Evolutionary conservation across 1,140 invertebrate species (phyloP).

Genomic region (Octopus bimaculoides): DNA sequence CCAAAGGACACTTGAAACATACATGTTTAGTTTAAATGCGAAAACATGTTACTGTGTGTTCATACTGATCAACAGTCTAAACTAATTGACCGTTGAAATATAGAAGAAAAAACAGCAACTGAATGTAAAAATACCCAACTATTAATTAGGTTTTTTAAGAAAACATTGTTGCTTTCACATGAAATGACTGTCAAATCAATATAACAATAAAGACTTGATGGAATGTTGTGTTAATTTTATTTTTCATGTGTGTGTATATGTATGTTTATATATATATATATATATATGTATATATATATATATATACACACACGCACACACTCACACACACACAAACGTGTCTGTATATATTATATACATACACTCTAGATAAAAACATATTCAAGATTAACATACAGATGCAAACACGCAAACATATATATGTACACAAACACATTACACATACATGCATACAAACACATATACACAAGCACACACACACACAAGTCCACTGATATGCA

Average conservation of each 20-base stretch:
- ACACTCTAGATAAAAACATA: background rate
- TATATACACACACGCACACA: background rate
- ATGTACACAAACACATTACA: background rate
- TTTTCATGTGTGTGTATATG: background rate
- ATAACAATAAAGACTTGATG: too few species aligned
- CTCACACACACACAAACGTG: background rate
- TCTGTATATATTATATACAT: background rate
- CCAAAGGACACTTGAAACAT: too few species aligned
- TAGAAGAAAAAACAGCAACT: too few species aligned
- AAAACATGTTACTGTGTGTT: too few species aligned
- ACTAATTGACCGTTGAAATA: too few species aligned
- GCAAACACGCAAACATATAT: background rate
- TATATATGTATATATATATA: background rate
- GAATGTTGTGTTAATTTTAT: too few species aligned
- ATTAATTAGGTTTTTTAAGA: too few species aligned
- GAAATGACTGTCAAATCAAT: too few species aligned
- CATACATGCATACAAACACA: background rate
- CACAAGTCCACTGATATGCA: background rate
- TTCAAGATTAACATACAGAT: background rate
- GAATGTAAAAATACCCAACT: too few species aligned
- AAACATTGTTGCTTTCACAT: too few species aligned
- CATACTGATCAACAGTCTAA: too few species aligned
- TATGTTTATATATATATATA: background rate
- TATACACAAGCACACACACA: background rate
- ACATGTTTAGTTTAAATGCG: too few species aligned